Percentiles rank a stretch among this genome's conserved stretches.
Evolutionary conservation across 2,888 invertebrate genomes (phyloP).

Genomic region (Perithous albicinctus): DNA sequence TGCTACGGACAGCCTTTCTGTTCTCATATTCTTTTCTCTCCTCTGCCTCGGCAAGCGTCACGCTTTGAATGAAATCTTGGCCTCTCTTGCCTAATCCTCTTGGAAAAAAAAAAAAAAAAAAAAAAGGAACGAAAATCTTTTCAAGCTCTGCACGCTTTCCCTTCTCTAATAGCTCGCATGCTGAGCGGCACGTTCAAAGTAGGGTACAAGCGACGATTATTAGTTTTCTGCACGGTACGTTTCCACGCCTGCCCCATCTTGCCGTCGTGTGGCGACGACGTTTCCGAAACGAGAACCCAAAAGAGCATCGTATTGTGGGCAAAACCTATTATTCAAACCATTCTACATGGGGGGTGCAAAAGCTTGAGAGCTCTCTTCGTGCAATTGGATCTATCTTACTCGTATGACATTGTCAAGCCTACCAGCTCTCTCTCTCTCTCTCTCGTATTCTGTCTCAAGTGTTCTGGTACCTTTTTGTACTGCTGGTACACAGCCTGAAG

Average conservation of each 20-base stretch:
- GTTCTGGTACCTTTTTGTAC: constrained; percentile 1
- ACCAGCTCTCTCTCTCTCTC: constrained; percentile 4
- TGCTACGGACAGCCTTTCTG: constrained; percentile 1
- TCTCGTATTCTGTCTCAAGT: constrained; percentile 15
- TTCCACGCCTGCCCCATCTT: not conserved
- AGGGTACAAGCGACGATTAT: not conserved
- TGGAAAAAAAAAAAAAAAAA: not conserved
- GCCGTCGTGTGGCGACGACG: not conserved
- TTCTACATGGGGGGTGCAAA: not conserved
- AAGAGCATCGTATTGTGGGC: constrained; percentile 11
- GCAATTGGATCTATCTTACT: constrained; percentile 8
- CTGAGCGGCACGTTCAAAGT: not conserved
- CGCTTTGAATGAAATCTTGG: no score
- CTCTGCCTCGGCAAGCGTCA: not conserved
- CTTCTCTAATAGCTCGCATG: not conserved
- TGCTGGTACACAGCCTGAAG: not conserved
- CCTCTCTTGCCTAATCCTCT: no score
- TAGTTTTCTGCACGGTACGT: not conserved
- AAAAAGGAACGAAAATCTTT: not conserved
- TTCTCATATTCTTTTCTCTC: constrained; percentile 1
- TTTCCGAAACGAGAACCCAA: not conserved
- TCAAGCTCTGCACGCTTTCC: not conserved
- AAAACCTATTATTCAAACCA: not conserved
- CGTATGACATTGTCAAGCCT: not conserved
- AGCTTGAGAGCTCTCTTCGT: not conserved